Percentiles rank a stretch among this genome's conserved stretches.
Conservation (phyloP, 2,113 vertebrate species). For the Oryzias celebensis region DNA sequence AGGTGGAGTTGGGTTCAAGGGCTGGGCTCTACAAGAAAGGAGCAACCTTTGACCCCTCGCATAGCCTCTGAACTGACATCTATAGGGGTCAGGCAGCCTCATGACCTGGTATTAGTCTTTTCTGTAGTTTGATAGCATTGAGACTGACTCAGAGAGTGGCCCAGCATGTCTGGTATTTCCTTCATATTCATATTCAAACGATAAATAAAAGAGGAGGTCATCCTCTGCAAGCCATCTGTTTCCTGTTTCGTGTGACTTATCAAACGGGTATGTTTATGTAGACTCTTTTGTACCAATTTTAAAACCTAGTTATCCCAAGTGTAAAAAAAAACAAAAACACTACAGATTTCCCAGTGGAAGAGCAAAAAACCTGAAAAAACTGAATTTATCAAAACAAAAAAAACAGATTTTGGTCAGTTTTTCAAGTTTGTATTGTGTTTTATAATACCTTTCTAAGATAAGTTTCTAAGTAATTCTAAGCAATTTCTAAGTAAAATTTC, state of each 20-base stretch:
- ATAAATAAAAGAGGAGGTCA: too few species aligned
- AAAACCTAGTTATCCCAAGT: too few species aligned
- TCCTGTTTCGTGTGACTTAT: too few species aligned
- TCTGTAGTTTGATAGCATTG: slow-evolving; percentile 24
- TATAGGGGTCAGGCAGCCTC: slow-evolving; percentile 32
- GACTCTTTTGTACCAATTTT: too few species aligned
- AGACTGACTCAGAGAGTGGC: slow-evolving; percentile 21
- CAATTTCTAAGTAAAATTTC: background rate
- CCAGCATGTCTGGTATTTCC: background rate
- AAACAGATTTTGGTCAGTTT: too few species aligned
- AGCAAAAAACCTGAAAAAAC: too few species aligned
- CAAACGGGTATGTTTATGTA: too few species aligned
- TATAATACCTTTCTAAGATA: background rate
- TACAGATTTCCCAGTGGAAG: too few species aligned
- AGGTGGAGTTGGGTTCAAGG: slow-evolving; percentile 61
- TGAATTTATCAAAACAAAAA: too few species aligned
- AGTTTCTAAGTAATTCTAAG: too few species aligned
- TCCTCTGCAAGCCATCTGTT: too few species aligned
- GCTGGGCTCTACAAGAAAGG: slow-evolving; percentile 48
- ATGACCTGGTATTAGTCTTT: slow-evolving; percentile 37
- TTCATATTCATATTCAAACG: background rate
- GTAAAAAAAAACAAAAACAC: too few species aligned
- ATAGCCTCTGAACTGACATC: slow-evolving; percentile 47
- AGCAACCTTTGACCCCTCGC: slow-evolving; percentile 38
- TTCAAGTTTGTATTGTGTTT: background rate